Percentiles rank a stretch among this genome's conserved stretches.
Conservation (phyloP, 30 jellyfish, hydroid and myxozoan species). For the Sanderia malayensis region DNA sequence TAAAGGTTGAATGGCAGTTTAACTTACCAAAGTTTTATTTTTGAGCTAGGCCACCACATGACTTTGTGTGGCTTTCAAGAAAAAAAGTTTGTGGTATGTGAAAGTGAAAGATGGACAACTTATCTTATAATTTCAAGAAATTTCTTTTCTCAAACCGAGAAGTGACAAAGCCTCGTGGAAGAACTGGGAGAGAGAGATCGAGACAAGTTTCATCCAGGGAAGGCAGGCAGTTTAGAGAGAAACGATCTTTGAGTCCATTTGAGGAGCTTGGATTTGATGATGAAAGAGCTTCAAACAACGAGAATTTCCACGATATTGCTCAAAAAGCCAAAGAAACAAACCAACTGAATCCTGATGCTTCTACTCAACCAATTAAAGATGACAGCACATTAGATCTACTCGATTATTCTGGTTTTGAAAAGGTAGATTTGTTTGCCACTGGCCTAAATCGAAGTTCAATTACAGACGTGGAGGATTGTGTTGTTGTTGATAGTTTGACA, state of each 20-base stretch:
- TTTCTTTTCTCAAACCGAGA: conserved; percentile 39
- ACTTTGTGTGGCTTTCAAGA: too few relatives aligned
- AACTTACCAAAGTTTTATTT: too few relatives aligned
- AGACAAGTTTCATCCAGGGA: too few relatives aligned
- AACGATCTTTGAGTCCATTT: conserved; percentile 31
- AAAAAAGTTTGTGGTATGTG: too few relatives aligned
- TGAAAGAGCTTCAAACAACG: neutral
- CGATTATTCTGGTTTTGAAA: neutral
- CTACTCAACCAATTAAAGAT: too few relatives aligned
- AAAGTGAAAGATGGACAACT: conserved; percentile 22
- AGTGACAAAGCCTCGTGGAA: neutral
- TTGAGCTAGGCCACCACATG: too few relatives aligned
- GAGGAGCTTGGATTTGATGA: conserved; percentile 25
- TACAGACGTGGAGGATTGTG: too few relatives aligned
- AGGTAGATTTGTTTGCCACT: too few relatives aligned
- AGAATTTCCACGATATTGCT: neutral
- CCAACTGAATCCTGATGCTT: neutral
- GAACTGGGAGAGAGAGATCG: conserved; percentile 8
- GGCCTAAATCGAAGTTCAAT: too few relatives aligned
- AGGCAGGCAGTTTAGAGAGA: neutral
- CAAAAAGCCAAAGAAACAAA: neutral
- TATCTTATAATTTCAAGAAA: conserved; percentile 40
- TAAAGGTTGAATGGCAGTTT: too few relatives aligned
- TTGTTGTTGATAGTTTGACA: too few relatives aligned
- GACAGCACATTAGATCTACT: too few relatives aligned